Percentiles rank a stretch among this genome's conserved stretches.
These are phyloP conservation scores for Brotula barbata DNA, from an alignment of 2,797 vertebrate genomes.

Conservation along the genomic window DNA sequence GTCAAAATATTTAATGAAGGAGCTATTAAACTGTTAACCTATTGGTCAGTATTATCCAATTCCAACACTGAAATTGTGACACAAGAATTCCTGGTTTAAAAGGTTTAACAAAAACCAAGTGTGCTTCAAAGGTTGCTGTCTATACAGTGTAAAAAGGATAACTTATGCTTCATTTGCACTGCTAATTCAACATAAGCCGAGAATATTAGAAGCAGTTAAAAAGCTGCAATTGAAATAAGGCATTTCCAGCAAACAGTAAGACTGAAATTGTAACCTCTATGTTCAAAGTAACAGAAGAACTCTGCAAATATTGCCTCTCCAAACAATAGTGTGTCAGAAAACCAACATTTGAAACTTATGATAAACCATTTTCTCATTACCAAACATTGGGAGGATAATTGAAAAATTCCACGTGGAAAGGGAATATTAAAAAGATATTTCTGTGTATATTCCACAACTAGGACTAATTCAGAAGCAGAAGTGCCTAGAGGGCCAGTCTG, in stretches of 20 bases:
- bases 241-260: constrained; percentile 28
- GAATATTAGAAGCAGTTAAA: constrained; percentile 46
- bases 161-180: constrained; percentile 52
- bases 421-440: constrained; percentile 77
- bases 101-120: constrained; percentile 45
- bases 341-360: constrained; percentile 61
- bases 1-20: constrained; percentile 33
- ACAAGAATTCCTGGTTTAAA: constrained; percentile 33
- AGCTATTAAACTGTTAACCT: constrained; percentile 26
- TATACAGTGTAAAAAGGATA: constrained; percentile 43
- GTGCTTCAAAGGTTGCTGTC: constrained; percentile 38
- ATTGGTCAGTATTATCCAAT: constrained; percentile 13
- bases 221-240: constrained; percentile 41
- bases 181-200: constrained; percentile 57
- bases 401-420: constrained; percentile 71
- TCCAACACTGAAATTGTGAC: constrained; percentile 32
- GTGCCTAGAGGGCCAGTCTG: constrained; percentile 73
- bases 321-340: constrained; percentile 62
- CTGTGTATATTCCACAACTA: constrained; percentile 71
- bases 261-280: constrained; percentile 50
- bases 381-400: constrained; percentile 72
- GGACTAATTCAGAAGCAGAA: constrained; percentile 76
- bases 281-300: constrained; percentile 43
- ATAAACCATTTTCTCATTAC: constrained; percentile 74
- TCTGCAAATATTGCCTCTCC: constrained; percentile 31